Evolutionary conservation across 2,888 invertebrate genomes (phyloP), one percentile per base, ranked within the genome.

Genomic region (Phyllotreta cruciferae): DNA sequence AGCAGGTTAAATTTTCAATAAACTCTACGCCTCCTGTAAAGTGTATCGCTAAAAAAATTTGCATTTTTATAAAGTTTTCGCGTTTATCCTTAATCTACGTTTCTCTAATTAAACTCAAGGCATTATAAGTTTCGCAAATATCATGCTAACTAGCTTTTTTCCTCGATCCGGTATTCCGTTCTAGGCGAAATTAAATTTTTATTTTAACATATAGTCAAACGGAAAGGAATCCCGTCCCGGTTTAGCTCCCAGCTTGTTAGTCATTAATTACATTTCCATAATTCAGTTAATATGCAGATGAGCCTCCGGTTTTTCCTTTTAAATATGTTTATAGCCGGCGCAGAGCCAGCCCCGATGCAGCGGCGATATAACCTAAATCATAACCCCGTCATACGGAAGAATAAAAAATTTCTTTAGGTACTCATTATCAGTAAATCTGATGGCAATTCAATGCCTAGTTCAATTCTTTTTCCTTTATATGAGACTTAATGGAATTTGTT

Each of bases 281-380:
- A 80, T 80, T 80, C 77, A 76, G 79, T 82, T 82, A 82, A 81
- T 80, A 82, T 82, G 82, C 78, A 81, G 80, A 82, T 82, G 71
- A 68, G 69, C 70, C 69, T 68, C 72, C 73, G 76, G 76, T 78
- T 73, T 77, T 77, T 77, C 77, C 78, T 78, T 80, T 79, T 79
- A 78, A 75, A 74, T 73, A 72, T 71, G 71, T 70, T 71, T 69
- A 70, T 70, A 66, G 63, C 56, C 56, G 24, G 24, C 24, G 4
- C 24, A 24, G 24, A 24, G 24, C 4, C 24, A 24, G 24, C 24
- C 2, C 2, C 24, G n/a, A 24, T 24, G 24, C 24, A 24, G 2
- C 24, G 2, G 24, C 24, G 2, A n/a, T 24, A 24, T 24, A 24
- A 24, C 4, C 24, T 24, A 24, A 24, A 24, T 24, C 24, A 24